Conservation (phyloP, 2,113 vertebrate genomes). For the Microtus pennsylvanicus region DNA sequence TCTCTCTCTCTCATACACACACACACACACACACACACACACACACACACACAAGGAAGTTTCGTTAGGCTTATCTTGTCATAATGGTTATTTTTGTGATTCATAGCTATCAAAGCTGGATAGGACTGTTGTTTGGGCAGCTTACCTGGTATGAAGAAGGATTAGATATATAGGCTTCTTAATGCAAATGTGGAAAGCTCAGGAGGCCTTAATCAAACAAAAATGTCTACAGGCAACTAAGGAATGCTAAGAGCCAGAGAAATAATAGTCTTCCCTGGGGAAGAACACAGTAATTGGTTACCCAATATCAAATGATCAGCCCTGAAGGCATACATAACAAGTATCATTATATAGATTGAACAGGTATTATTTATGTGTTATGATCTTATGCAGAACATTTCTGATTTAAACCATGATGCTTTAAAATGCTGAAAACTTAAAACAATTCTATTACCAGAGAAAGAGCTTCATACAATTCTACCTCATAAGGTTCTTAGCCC, state of each 20-base stretch:
- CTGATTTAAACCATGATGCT: not conserved
- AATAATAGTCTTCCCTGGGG: not conserved
- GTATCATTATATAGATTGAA: not conserved
- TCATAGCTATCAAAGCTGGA: too few species aligned
- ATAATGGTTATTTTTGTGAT: too few species aligned
- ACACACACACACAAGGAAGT: too few species aligned
- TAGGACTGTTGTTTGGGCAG: too few species aligned
- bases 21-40: too few species aligned
- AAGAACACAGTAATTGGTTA: not conserved
- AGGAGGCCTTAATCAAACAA: too few species aligned
- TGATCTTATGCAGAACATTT: not conserved
- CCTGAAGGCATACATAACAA: not conserved
- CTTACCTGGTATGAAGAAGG: too few species aligned
- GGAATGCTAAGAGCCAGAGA: not conserved
- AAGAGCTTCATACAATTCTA: not conserved
- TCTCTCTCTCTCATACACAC: too few species aligned
- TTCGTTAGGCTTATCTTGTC: too few species aligned
- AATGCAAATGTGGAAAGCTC: too few species aligned
- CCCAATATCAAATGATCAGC: not conserved
- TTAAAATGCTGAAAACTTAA: not conserved
- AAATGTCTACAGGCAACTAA: not conserved
- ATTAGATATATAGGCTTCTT: too few species aligned
- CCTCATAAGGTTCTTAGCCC: not conserved
- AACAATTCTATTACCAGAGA: not conserved
- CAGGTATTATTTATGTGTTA: not conserved